Base-by-base conservation (phyloP, 2,113 vertebrate species). In the Gallinago paraguaiae region DNA sequence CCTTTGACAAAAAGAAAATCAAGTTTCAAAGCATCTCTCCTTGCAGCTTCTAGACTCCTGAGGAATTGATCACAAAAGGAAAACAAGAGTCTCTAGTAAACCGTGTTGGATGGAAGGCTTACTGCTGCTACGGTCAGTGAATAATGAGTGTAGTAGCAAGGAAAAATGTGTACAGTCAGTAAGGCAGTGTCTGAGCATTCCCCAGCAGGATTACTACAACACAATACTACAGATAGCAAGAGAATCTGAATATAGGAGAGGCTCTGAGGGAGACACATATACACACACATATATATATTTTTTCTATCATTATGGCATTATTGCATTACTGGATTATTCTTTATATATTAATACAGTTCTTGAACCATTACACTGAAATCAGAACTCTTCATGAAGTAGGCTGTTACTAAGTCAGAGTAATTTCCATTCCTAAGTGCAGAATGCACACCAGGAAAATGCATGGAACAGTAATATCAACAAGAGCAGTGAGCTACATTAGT, bases 61-160 rank as follows among this genome's bases (percentile, higher is more conserved):
- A 92, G 60, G 65, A 91, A 89, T 12, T 79, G 65, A 57, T 77
- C 37, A 82, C 0, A 5, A 72, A 82, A 90, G 12, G 39, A 85
- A 92, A 95, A 83, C 46, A 91, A 64, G 43, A 86, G 18, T 68
- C 18, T 83, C 71, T 64, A 48, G 57, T 48, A 88, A 97, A 65
- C 13, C 2, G 1, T 43, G 59, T 50, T 80, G 56, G 48, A 56
- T 83, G 30, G 64, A 83, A 92, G 59, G 37, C 37, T 90, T 60
- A 45, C 33, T 37, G 37, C 70, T 91, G 64, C 50, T 82, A 25
- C 1, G 3, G 79, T 45, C 82, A 74, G 54, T 67, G 71, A 95
- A 78, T 43, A 76, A 82, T 45, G 37, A 85, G 24, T 45, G 54
- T 43, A 72, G 70, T 7, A 85, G 30, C 48, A 86, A 78, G 85